Evolutionary conservation across 2,113 vertebrate species (phyloP).

Genomic region (Pristiophorus japonicus): DNA sequence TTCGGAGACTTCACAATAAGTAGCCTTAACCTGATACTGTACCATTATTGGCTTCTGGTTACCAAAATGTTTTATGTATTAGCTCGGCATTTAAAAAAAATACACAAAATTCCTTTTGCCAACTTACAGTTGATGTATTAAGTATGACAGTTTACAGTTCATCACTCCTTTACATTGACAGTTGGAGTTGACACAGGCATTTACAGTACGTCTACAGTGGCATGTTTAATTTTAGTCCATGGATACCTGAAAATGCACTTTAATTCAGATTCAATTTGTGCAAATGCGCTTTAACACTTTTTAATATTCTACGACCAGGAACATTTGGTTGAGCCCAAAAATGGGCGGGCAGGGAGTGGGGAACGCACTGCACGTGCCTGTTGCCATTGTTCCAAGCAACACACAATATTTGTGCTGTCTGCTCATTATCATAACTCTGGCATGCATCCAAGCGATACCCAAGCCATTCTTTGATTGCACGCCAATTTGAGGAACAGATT

Average conservation of each 20-base stretch:
- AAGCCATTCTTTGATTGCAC: neutral
- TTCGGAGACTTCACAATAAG: neutral
- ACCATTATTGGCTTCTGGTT: neutral
- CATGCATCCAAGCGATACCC: neutral
- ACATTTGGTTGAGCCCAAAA: neutral
- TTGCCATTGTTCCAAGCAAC: neutral
- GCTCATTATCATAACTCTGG: neutral
- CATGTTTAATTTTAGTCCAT: neutral
- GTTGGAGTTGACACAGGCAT: conserved; percentile 2
- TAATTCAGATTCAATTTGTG: neutral
- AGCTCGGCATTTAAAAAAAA: neutral
- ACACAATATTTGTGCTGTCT: neutral
- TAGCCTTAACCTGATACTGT: neutral
- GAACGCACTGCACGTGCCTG: neutral
- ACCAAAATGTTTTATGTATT: neutral
- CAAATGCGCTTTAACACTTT: neutral
- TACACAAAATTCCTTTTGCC: too few species aligned
- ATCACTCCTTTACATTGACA: neutral
- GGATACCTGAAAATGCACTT: neutral
- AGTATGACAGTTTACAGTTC: neutral
- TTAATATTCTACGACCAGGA: neutral
- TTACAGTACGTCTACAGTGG: neutral
- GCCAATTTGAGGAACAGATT: neutral
- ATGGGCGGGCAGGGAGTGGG: too few species aligned
- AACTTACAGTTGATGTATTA: neutral